Base-by-base conservation (phyloP, 2,888 invertebrate species). In the Crocallis elinguaria region DNA sequence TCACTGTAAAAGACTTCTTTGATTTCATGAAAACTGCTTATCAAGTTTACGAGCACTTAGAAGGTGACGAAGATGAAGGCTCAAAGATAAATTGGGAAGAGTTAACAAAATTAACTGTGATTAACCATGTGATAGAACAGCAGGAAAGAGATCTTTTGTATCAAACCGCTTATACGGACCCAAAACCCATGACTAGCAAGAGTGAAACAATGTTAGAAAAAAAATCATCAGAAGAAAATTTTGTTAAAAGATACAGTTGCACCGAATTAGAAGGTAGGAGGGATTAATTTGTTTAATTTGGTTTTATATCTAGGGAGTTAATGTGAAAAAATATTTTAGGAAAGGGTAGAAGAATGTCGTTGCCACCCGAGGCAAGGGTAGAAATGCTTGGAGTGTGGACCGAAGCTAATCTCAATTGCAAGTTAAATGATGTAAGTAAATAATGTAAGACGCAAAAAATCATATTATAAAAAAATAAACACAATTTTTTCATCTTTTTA, bases 21-120 rank as follows among this genome's bases (percentile, higher is more conserved):
- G 94, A 95, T 71, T 95, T 95, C 72, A 92, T 95, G 88, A 93
- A 94, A 76, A 94, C 94, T 5, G 95, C 95, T 0, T 95, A 95
- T 79, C 94, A 95, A 85, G 94, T 95, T 8, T 92, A 89, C 51
- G 91, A 92, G 64, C 86, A 90, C 64, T 71, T 87, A 55, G 88
- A 85, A 79, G 88, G 78, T 4, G 82, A 82, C 21, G 84, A 92
- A 68, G 78, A 92, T 61, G 88, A 88, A 25, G 80, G 80, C 2
- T 63, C 79, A 0, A 91, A 86, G 63, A 88, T 92, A 56, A 82
- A 92, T 60, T 92, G 92, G 92, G 92, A 92, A 30, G 89, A 92
- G 60, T 68, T 92, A 39, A 89, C 91, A 0, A 91, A 91, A 66
- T 69, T 91, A 50, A 91, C 91, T 1, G 88, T 91, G 2, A 77